phyloP scores from a whole-genome alignment of 2,113 vertebrate species.

The Tenrec ecaudatus region DNA sequence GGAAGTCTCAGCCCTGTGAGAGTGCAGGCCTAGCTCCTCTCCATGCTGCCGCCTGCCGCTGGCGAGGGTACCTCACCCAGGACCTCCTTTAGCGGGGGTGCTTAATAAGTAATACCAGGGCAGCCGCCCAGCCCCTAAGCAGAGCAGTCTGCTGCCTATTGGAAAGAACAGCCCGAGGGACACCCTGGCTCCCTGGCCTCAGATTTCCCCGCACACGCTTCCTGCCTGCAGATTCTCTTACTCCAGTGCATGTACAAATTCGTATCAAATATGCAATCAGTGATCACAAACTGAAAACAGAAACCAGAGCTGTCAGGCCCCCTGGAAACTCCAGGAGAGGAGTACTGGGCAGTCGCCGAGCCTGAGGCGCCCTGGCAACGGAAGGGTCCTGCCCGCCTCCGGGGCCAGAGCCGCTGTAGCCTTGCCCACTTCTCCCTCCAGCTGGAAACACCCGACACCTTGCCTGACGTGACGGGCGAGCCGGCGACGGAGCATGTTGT shows the following conservation, averaged over 20 bases:
- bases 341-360: neutral
- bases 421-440: neutral
- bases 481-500: neutral
- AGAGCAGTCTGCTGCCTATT: neutral
- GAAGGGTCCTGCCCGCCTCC: neutral
- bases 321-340: slow-evolving; percentile 58
- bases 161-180: slow-evolving; percentile 50
- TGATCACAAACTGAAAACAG: slow-evolving; percentile 67
- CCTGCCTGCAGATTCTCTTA: slow-evolving; percentile 57
- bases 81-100: neutral
- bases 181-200: slow-evolving; percentile 9
- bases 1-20: neutral
- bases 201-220: slow-evolving; percentile 46
- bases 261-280: slow-evolving; percentile 63
- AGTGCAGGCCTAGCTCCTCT: neutral
- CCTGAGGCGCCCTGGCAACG: rapidly evolving
- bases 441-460: slow-evolving; percentile 10
- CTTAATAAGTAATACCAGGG: slow-evolving; percentile 53
- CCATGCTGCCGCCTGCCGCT: neutral
- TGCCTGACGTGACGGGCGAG: slow-evolving; percentile 42
- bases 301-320: slow-evolving; percentile 54
- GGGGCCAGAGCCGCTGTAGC: neutral
- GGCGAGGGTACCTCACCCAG: neutral
- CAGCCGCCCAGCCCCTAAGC: neutral
- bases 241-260: slow-evolving; percentile 21